Evolutionary conservation across 2,888 invertebrate genomes (phyloP), one percentile per base, ranked within the genome.

Genomic region (Hoplodrina blanda): DNA sequence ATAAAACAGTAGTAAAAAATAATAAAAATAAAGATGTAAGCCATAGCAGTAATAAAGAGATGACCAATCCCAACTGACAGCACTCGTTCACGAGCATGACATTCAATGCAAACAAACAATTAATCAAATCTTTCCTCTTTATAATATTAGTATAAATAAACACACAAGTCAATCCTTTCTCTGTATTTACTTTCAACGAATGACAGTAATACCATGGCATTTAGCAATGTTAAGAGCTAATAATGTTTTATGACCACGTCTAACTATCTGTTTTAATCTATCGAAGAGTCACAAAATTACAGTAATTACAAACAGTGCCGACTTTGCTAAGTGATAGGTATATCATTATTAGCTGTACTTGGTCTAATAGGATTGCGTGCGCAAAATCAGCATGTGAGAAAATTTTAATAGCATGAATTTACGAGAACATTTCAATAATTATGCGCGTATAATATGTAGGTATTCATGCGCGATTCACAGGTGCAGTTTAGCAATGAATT

Each of bases 371-470:
- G 30, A 49, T 80, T 52, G 80, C 76, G 80, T 76, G 76, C 17
- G 57, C 3, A 4, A 62, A 50, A 76, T 75, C 67, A 75, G 44
- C 80, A 67, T 52, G 76, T 76, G 80, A 46, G 76, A 50, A 73
- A 68, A 80, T 62, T 59, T 53, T 68, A 76, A 76, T 80, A 53
- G 50, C 30, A 50, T 54, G 73, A 33, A 33, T 78, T 61, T 50
- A 25, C 19, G 41, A 44, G 44, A 55, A 17, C 20, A 61, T 78
- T 78, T 46, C 44, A 72, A 52, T 72, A 20, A 78, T 76, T 54
- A 53, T 69, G 17, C 46, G 49, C 25, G 56, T 55, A 8, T 54
- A 30, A 49, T 11, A 25, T 37, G 2, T 2, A 37, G 25, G 15
- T 75, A 41, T 44, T 55, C 62, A 57, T 53, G 77, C 57, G 46